Conservation (phyloP, 2,797 vertebrate species). For the Botia almorhae region DNA sequence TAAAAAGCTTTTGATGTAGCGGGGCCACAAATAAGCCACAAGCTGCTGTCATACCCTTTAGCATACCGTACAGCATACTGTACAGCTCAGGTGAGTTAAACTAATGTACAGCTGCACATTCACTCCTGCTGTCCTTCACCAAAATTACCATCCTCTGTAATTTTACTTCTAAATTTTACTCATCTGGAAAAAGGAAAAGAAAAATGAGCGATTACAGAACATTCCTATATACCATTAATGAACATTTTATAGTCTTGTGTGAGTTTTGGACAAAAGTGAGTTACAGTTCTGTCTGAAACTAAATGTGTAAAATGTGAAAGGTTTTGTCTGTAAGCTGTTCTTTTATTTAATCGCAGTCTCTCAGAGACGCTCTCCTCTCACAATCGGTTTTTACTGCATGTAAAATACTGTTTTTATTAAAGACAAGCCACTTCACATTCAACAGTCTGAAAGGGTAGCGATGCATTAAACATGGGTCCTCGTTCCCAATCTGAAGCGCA, state of each 20-base stretch:
- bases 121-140: neutral
- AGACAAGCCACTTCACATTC: constrained; percentile 33
- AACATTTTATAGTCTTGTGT: constrained; percentile 42
- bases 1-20: constrained; percentile 3
- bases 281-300: constrained; percentile 23
- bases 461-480: constrained; percentile 52
- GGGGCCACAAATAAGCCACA: neutral
- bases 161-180: constrained; percentile 41
- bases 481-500: constrained; percentile 30
- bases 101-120: neutral
- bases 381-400: constrained; percentile 49
- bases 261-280: constrained; percentile 31
- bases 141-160: constrained; percentile 34
- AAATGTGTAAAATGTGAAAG: constrained; percentile 38
- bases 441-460: constrained; percentile 24
- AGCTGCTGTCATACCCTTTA: neutral
- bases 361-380: constrained; percentile 13
- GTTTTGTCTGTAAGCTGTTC: constrained; percentile 22
- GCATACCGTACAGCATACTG: neutral
- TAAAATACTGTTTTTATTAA: constrained; percentile 51
- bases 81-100: neutral
- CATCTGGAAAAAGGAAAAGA: constrained; percentile 42
- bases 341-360: constrained; percentile 38
- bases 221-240: constrained; percentile 30
- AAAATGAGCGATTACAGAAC: constrained; percentile 34